Evolutionary conservation across 2,888 invertebrate genomes (phyloP).

Genomic region (Eilema depressum): DNA sequence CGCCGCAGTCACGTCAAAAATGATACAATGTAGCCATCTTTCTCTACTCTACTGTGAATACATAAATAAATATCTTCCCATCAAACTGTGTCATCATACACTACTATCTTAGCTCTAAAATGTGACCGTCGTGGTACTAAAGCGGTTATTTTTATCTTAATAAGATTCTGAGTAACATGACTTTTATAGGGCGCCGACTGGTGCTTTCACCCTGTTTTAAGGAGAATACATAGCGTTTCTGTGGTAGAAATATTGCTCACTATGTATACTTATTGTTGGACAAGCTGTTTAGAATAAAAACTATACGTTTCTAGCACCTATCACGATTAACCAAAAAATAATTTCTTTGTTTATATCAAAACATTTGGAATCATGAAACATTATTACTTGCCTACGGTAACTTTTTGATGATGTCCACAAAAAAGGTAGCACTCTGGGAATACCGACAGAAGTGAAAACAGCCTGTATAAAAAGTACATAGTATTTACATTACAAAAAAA

Average conservation of each 20-base stretch:
- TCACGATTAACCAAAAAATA: no score
- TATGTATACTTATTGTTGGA: no score
- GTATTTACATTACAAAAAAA: no score
- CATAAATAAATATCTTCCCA: neutral
- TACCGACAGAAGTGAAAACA: no score
- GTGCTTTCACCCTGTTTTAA: neutral
- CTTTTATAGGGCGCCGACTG: neutral
- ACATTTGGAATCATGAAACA: no score
- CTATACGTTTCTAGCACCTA: no score
- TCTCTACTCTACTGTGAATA: neutral
- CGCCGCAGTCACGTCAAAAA: neutral
- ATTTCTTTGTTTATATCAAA: no score
- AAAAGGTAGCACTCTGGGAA: no score
- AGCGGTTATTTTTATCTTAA: constrained; percentile 12
- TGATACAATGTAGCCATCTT: neutral
- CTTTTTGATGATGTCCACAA: no score
- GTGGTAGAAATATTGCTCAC: neutral
- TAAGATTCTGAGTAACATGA: constrained; percentile 8
- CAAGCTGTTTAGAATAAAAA: no score
- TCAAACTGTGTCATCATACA: neutral
- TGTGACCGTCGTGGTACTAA: constrained; percentile 1
- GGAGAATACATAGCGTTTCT: neutral
- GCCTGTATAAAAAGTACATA: no score
- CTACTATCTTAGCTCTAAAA: neutral
- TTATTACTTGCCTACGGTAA: no score